Percentiles rank a stretch among this genome's conserved stretches.
Conservation (phyloP, 2,113 vertebrate species). For the Egretta garzetta region DNA sequence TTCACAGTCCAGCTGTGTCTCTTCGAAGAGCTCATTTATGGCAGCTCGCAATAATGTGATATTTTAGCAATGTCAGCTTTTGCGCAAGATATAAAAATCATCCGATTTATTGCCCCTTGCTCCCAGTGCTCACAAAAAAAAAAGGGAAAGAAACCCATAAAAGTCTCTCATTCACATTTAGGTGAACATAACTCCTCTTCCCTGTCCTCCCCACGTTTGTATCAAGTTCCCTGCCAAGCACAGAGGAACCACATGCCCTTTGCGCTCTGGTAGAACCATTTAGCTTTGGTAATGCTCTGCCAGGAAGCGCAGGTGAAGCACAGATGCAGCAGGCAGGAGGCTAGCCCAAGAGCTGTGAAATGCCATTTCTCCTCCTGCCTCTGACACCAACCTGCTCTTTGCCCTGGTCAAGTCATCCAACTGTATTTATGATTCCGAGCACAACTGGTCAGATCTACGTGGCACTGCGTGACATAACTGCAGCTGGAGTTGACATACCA, state of each 20-base stretch:
- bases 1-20: constrained; percentile 26
- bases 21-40: constrained; percentile 34
- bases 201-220: rapidly evolving
- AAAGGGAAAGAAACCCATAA: neutral
- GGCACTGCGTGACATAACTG: neutral
- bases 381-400: neutral
- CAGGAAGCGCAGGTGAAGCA: neutral
- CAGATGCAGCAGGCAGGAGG: neutral
- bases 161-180: neutral
- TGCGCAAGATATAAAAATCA: constrained; percentile 3
- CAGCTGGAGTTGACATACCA: neutral
- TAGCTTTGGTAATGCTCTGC: neutral
- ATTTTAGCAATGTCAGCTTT: constrained; percentile 50
- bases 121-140: neutral
- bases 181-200: neutral
- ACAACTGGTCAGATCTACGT: neutral
- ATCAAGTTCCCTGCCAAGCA: neutral
- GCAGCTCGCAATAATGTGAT: neutral
- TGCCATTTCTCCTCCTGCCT: neutral
- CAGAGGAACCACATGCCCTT: neutral
- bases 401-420: neutral
- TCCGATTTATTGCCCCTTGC: neutral
- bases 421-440: neutral
- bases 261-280: neutral
- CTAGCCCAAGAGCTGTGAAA: neutral